Conservation (phyloP, 2,888 invertebrate species). For the Plemyria rubiginata region DNA sequence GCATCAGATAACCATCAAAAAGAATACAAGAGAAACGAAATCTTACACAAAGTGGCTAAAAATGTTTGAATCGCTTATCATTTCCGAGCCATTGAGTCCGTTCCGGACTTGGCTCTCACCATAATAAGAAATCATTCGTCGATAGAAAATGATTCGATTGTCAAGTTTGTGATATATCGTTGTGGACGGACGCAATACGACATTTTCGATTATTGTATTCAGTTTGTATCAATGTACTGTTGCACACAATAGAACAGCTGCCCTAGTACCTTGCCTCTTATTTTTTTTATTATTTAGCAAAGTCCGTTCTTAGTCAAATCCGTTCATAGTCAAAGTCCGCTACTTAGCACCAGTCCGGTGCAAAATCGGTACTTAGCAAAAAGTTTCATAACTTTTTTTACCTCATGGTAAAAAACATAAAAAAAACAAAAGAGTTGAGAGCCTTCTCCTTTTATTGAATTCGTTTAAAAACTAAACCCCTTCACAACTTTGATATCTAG, state of each 20-base stretch:
- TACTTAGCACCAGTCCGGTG: no score
- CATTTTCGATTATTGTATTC: conserved; percentile 27
- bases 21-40: conserved; percentile 33
- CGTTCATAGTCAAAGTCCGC: no score
- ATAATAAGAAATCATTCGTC: conserved; percentile 64
- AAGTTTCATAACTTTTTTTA: no score
- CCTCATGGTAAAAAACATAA: no score
- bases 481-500: no score
- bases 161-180: conserved; percentile 53
- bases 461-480: no score
- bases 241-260: neutral
- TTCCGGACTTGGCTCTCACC: conserved; percentile 56
- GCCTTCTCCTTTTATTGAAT: no score
- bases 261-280: no score
- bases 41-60: conserved; percentile 53
- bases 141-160: conserved; percentile 59
- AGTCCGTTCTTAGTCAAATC: no score
- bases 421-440: no score
- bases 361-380: no score
- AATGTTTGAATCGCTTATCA: conserved; percentile 65
- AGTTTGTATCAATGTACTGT: conserved; percentile 6
- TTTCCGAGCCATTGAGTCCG: conserved; percentile 65
- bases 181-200: conserved; percentile 40
- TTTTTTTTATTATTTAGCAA: no score
- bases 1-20: conserved; percentile 27